phyloP scores from a whole-genome alignment of 2,113 vertebrate species.

The Mastomys coucha region DNA sequence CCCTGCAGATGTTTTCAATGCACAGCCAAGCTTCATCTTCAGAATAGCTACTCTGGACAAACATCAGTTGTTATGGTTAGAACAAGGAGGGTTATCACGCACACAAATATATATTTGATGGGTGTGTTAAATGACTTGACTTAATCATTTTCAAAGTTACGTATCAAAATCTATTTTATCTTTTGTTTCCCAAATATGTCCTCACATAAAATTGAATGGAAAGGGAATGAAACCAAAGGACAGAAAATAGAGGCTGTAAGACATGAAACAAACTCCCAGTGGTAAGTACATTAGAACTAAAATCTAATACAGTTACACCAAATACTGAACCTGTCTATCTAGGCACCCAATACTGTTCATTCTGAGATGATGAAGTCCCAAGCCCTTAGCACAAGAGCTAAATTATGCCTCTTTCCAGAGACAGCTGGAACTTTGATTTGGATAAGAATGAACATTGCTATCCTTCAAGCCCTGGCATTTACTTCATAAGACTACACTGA shows the following conservation, averaged over 20 bases:
- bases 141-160: background rate
- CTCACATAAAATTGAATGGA: background rate
- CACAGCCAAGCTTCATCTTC: background rate
- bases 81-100: background rate
- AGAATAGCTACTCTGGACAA: background rate
- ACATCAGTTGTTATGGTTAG: background rate
- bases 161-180: background rate
- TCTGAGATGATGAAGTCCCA: background rate
- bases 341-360: background rate
- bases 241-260: background rate
- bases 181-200: background rate
- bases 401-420: background rate
- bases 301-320: background rate
- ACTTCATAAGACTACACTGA: background rate
- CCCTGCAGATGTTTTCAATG: background rate
- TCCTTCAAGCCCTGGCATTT: background rate
- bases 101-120: background rate
- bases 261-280: background rate
- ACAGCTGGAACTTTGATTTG: background rate
- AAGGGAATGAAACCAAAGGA: background rate
- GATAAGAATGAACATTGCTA: background rate
- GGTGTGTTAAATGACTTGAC: background rate
- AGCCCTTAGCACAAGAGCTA: background rate
- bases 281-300: background rate
- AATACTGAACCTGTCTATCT: background rate